Percentiles rank a stretch among this genome's conserved stretches.
phyloP scores from a whole-genome alignment of 2,888 invertebrate genomes.

The Psococerastis gibbosa region DNA sequence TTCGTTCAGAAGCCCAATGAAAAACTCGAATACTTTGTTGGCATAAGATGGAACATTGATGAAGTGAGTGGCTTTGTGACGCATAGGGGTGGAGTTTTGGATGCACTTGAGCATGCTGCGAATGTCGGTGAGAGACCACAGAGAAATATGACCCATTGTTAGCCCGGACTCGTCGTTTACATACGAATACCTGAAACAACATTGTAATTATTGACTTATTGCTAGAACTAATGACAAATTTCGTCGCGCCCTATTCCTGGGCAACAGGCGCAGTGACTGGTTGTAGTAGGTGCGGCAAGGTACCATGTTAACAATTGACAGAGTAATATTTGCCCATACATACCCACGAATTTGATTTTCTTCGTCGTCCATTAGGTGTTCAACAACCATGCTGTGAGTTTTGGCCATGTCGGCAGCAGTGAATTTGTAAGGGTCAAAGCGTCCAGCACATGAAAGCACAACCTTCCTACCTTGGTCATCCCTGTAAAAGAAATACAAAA shows the following conservation, averaged over 20 bases:
- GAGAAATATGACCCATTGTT: slow-evolving; percentile 62
- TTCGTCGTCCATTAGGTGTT: slow-evolving; percentile 68
- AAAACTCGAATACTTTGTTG: slow-evolving; percentile 64
- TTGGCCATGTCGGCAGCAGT: slow-evolving; percentile 71
- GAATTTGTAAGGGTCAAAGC: slow-evolving; percentile 55
- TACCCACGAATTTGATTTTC: slow-evolving; percentile 67
- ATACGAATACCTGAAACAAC: slow-evolving; percentile 18
- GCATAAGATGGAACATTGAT: slow-evolving; percentile 68
- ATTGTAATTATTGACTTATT: too few relatives aligned
- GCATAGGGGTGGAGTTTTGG: slow-evolving; percentile 75
- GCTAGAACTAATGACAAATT: too few relatives aligned
- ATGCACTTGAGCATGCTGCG: slow-evolving; percentile 58
- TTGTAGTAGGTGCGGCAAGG: too few relatives aligned
- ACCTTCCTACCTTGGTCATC: slow-evolving; percentile 59
- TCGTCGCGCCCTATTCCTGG: too few relatives aligned
- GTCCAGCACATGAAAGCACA: slow-evolving; percentile 50
- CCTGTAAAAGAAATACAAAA: slow-evolving; percentile 20
- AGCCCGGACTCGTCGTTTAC: slow-evolving; percentile 32
- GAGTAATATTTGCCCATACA: slow-evolving; percentile 63
- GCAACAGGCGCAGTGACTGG: too few relatives aligned
- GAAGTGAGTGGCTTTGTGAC: slow-evolving; percentile 76
- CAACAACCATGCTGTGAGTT: slow-evolving; percentile 69
- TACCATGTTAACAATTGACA: slow-evolving; percentile 24
- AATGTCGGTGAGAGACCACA: slow-evolving; percentile 65
- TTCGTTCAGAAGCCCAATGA: slow-evolving; percentile 59